Base-by-base conservation (phyloP, 2,888 invertebrate species). In the Capitulum mitella region DNA sequence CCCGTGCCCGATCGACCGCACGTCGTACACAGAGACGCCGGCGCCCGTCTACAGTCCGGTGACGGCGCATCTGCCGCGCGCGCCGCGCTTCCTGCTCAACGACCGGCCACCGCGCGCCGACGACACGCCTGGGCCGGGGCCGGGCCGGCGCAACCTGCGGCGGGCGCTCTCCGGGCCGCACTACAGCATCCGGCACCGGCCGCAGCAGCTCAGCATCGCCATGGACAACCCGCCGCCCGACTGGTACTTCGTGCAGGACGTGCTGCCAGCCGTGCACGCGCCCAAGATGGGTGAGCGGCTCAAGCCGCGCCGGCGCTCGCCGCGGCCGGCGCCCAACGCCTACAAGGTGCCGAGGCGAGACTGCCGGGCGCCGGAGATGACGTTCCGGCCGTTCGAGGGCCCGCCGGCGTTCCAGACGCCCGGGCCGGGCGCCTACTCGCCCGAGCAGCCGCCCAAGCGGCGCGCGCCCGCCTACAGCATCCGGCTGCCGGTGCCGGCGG, bases 361-460 rank as follows among this genome's bases (percentile, higher is more conserved):
- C 26, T 26, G 70, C 2, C 37, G 40, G 6, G 70, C 26, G 6
- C 70, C 70, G 1, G 37, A 37, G 40, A 6, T 70, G 6, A 70
- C 70, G 26, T 70, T 70, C n/a, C 70, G 70, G 19, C 70, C 70
- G 70, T 70, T 70, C 70, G 70, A 70, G 37, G 22, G 37, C 14
- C 10, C 22, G 70, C 26, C 40, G 37, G 70, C 19, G 26, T 26
- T 26, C 10, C 37, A 37, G 70, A 70, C 70, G 70, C 70, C 70
- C 8, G 70, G 70, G 22, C 70, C 70, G 26, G 70, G 70, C 70
- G 70, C 70, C 40, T 70, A 70, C 70, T 70, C 70, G 70, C 70
- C 70, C 22, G 40, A 40, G 40, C 3, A 34, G 37, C 22, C 70
- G 70, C 22, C 70, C 19, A 37, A 40, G 70, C 37, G 40, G 19